Evolutionary conservation across 1,140 invertebrate species (phyloP), one percentile per base, ranked within the genome.

Genomic region (Drosophila prosaltans): DNA sequence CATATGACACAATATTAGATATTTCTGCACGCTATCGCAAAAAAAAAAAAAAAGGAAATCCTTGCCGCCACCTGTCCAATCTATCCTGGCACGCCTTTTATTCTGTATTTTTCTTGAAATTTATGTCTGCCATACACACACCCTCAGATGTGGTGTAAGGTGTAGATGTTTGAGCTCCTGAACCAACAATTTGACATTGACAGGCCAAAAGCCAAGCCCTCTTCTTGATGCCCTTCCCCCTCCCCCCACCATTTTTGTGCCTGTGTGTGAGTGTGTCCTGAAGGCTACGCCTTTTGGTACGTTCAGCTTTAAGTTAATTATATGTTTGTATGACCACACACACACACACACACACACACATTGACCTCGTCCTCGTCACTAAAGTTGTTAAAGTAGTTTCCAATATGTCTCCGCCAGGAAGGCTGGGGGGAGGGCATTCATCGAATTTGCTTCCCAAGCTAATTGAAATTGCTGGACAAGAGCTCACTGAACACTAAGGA

Each of bases 131-230:
- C 36, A 39, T 59, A 16, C 4, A 59, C 57, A 59, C 57, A 59
- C 57, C 55, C 39, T 6, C 16, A 16, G 10, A 28, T 36, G 10
- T 16, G 5, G 11, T 16, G 11, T 16, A 11, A 16, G 2, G 55
- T 16, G 55, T 59, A 21, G 57, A 24, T 16, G 32, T 39, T 40
- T 6, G 4, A 39, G 16, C 57, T 59, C 32, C 32, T 59, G 16
- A 21, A 48, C 58, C 43, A 48, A 55, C 59, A 65, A 57, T 74
- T 78, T 78, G 75, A 71, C 72, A 74, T 78, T 75, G 72, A 78
- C 68, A 75, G 30, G 72, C 2, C 60, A 21, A 36, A 24, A 45
- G 24, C 72, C 72, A 78, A 78, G 75, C 75, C 72, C 66, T 74
- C 39, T 30, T 45, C 40, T 62, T 40, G 11, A 21, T 59, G 57